phyloP scores from a whole-genome alignment of 2,113 vertebrate species.

The Python bivittatus region DNA sequence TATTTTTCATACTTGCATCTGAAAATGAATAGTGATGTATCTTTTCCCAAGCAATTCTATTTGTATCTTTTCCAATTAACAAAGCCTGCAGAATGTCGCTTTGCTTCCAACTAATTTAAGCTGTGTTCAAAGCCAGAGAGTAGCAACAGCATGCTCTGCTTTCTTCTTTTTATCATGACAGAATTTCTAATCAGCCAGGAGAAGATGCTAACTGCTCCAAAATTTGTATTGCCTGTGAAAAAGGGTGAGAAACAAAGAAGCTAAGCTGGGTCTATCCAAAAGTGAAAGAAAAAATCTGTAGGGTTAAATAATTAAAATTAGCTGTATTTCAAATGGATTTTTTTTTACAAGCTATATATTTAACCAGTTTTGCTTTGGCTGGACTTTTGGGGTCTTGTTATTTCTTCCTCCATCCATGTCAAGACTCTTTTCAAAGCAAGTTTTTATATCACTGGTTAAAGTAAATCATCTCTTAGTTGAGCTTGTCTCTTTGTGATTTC shows the following conservation, averaged over 20 bases:
- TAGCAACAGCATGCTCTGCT: accelerated
- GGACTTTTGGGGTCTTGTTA: accelerated
- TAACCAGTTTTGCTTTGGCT: neutral
- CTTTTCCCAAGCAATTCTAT: neutral
- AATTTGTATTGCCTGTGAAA: slow-evolving; percentile 2
- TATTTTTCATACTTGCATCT: neutral
- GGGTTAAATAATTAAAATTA: neutral
- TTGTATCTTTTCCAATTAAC: neutral
- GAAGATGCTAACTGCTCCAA: neutral
- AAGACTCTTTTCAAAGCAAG: neutral
- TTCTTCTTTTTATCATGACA: neutral
- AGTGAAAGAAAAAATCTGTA: neutral
- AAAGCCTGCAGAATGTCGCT: neutral
- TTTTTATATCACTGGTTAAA: neutral
- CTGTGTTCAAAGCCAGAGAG: neutral
- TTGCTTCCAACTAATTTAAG: neutral
- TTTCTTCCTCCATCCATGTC: neutral
- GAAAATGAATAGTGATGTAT: neutral
- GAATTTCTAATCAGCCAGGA: accelerated
- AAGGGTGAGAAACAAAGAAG: neutral
- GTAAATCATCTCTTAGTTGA: neutral
- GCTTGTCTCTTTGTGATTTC: neutral
- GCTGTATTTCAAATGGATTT: neutral
- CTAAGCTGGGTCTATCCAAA: neutral
- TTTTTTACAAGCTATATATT: neutral